phyloP scores from a whole-genome alignment of 2,113 vertebrate genomes.

The Ellobius talpinus region DNA sequence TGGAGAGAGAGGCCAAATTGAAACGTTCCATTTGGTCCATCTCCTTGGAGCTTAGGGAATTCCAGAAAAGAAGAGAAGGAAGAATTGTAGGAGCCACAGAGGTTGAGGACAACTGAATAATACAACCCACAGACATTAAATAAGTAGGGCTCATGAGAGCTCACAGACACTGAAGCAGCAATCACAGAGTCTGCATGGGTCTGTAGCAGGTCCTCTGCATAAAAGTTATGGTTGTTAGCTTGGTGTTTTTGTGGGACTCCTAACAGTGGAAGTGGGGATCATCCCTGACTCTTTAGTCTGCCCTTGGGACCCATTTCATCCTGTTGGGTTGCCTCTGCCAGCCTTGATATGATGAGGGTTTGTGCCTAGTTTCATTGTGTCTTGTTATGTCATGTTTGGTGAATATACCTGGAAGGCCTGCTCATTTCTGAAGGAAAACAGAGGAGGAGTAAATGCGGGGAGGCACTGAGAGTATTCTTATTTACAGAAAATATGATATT shows the following conservation, averaged over 20 bases:
- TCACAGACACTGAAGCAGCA: not conserved
- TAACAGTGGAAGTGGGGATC: not conserved
- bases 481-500: too few relatives aligned
- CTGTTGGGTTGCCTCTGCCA: too few relatives aligned
- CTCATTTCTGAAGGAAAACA: not conserved
- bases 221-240: not conserved
- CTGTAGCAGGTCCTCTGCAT: not conserved
- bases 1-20: not conserved
- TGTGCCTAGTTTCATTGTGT: not conserved
- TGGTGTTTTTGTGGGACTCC: not conserved
- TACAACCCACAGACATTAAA: not conserved
- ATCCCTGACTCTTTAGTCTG: not conserved
- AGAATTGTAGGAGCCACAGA: not conserved
- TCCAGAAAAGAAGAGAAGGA: not conserved
- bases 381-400: not conserved
- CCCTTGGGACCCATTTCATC: not conserved
- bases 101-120: not conserved
- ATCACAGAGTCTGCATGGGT: not conserved
- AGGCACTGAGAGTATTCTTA: too few relatives aligned
- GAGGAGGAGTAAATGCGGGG: not conserved
- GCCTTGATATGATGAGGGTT: too few relatives aligned
- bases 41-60: not conserved
- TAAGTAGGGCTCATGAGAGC: not conserved
- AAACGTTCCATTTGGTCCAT: not conserved
- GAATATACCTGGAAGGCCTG: too few relatives aligned